A percentile compares a stretch with the other conserved stretches of the same genome.
Evolutionary conservation across 92 coral and sea anemone species (phyloP).

Genomic region (Blastomussa wellsi): DNA sequence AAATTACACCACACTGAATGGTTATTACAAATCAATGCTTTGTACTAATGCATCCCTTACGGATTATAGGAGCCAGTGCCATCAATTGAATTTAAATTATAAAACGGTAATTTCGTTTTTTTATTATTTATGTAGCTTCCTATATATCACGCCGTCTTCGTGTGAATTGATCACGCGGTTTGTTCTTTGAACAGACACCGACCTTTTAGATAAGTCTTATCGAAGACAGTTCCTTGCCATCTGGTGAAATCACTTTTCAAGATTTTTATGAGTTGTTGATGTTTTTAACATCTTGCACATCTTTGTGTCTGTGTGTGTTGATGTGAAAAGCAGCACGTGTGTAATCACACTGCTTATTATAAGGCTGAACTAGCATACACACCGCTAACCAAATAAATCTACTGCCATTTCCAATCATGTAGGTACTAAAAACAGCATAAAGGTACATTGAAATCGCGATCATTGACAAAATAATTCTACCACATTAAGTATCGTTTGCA

Average conservation of each 20-base stretch:
- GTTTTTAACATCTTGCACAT: slow-evolving; percentile 1
- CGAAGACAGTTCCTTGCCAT: slow-evolving; percentile 11
- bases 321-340: not conserved
- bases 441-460: not conserved
- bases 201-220: slow-evolving; percentile 22
- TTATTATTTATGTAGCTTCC: not conserved
- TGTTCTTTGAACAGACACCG: not conserved
- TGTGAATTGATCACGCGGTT: not conserved
- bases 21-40: not conserved
- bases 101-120: too few relatives aligned
- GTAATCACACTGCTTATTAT: not conserved
- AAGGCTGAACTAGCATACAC: slow-evolving; percentile 12
- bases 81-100: too few relatives aligned
- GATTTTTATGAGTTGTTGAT: not conserved
- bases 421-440: not conserved
- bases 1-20: not conserved
- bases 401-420: not conserved
- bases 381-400: slow-evolving; percentile 3
- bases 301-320: not conserved
- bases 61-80: too few relatives aligned
- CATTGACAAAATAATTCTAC: not conserved
- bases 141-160: not conserved
- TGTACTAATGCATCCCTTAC: too few relatives aligned
- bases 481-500: not conserved
- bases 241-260: slow-evolving; percentile 14